Base-by-base conservation (phyloP, 2,888 invertebrate species). In the Drosophila subsilvestris region DNA sequence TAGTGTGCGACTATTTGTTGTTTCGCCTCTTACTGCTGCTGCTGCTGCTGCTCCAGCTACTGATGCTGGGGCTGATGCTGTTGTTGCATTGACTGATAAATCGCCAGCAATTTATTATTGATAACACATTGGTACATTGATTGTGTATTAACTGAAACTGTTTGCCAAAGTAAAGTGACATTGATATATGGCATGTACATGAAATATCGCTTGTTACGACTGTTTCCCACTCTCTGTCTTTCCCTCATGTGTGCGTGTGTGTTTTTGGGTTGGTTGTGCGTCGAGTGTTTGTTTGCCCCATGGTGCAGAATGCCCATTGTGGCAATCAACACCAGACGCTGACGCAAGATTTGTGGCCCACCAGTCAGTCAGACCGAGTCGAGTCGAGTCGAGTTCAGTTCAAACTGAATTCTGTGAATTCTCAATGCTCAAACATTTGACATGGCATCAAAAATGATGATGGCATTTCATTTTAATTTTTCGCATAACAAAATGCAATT, bases 91-190 rank as follows among this genome's bases (percentile, higher is more conserved):
- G 85, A 59, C 89, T 88, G 86, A 86, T 86, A 86, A 86, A 86
- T 86, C 82, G 89, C 85, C 69, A 74, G 87, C 89, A 85, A 86
- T 86, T 86, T 86, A 86, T 86, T 87, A 86, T 86, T 86, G 86
- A 86, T 87, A 86, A 89, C 86, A 88, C 89, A 86, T 89, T 89
- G 89, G 86, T 81, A 88, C 86, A 86, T 89, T 86, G 86, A 86
- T 86, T 86, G 86, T 86, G 89, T 86, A 86, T 86, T 86, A 86
- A 88, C 89, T 85, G 86, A 86, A 86, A 88, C 86, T 84, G 85
- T 88, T 88, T 88, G 88, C 87, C 89, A 88, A 85, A 85, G 87
- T 88, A 86, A 85, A 85, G 81, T 85, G 85, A 88, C 85, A 86
- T 86, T 85, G 85, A 85, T 85, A 86, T 88, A 85, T 85, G 75